These are phyloP conservation scores for Ornithoptera priamus DNA, from an alignment of 2,888 invertebrate species.

Conservation along the genomic window DNA sequence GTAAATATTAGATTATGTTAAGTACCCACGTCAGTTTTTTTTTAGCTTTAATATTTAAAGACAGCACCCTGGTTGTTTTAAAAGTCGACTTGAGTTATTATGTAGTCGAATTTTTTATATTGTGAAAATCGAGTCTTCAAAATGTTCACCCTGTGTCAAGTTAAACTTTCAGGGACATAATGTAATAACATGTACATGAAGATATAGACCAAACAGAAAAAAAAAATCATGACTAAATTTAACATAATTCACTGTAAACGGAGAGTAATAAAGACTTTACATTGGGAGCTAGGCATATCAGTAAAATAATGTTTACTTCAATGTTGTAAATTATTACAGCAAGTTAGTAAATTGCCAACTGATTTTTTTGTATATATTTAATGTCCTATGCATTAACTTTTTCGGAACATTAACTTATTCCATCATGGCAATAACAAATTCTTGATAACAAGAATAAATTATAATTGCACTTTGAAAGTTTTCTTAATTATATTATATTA, in stretches of 20 bases:
- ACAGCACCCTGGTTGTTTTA: not conserved
- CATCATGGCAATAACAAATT: not conserved
- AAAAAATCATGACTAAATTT: too few relatives aligned
- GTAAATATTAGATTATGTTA: not conserved
- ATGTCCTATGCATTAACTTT: not conserved
- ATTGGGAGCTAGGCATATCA: not conserved
- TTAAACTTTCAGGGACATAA: too few relatives aligned
- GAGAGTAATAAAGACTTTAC: not conserved
- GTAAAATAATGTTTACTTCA: too few relatives aligned
- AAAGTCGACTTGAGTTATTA: not conserved
- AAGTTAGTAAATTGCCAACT: not conserved
- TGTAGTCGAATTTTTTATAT: too few relatives aligned
- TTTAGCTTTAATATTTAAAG: not conserved
- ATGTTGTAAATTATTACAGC: too few relatives aligned
- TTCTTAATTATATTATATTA: not conserved
- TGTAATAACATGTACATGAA: too few relatives aligned
- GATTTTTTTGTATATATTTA: not conserved
- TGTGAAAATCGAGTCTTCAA: too few relatives aligned
- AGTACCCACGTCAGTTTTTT: not conserved
- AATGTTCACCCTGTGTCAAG: too few relatives aligned
- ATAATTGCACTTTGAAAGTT: not conserved
- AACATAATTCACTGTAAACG: too few relatives aligned
- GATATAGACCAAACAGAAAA: too few relatives aligned
- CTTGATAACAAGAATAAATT: not conserved
- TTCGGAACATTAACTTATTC: not conserved